These are phyloP conservation scores for Regulus satrapa DNA, from an alignment of 2,113 vertebrate genomes.

Conservation along the genomic window DNA sequence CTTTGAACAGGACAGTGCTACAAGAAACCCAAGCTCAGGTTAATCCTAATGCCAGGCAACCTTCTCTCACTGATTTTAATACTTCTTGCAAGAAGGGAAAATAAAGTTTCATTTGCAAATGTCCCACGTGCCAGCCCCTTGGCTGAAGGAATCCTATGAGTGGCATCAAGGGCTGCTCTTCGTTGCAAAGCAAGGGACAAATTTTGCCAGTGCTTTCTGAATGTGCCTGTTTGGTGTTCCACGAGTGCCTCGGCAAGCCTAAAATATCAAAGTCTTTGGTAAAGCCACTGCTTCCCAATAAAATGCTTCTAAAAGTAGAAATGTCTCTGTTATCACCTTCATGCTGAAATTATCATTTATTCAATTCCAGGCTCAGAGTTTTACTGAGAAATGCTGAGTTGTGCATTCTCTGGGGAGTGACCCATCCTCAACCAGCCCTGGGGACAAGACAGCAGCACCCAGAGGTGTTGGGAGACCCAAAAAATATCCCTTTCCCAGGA, in stretches of 20 bases:
- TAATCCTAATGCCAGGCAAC: neutral
- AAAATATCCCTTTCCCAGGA: fast-evolving
- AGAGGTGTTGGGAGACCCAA: fast-evolving
- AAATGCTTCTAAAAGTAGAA: neutral
- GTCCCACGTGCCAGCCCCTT: neutral
- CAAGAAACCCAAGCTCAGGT: neutral
- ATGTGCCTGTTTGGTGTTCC: neutral
- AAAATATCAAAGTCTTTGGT: neutral
- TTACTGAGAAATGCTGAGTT: neutral
- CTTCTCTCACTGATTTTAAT: neutral
- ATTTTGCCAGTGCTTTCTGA: neutral
- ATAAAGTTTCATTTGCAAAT: neutral
- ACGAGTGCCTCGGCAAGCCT: too few relatives aligned
- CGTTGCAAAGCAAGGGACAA: neutral
- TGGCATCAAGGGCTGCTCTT: neutral
- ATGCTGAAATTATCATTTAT: neutral
- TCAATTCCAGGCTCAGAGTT: neutral
- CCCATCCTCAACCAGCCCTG: too few relatives aligned
- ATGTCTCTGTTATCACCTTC: neutral
- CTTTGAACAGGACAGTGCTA: neutral
- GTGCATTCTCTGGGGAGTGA: too few relatives aligned
- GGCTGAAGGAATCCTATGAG: neutral
- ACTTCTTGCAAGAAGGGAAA: neutral
- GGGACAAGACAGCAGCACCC: neutral
- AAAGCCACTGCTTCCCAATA: neutral